Conservation (phyloP, 2,113 vertebrate genomes). For the Dipodomys stephensi region DNA sequence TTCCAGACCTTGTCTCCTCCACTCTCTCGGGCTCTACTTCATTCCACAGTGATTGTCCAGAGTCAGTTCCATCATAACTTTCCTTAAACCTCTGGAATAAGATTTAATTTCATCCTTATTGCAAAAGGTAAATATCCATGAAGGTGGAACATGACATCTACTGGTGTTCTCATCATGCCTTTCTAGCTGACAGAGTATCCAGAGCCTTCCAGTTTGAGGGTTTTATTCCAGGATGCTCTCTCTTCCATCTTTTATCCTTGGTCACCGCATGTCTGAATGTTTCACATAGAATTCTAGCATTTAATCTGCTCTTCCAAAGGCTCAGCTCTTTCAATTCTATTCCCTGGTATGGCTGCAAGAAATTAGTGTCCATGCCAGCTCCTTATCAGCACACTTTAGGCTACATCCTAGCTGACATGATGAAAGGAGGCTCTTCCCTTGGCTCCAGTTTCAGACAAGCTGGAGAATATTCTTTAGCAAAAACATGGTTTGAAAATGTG, state of each 20-base stretch:
- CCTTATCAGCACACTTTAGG: neutral
- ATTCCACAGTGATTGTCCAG: neutral
- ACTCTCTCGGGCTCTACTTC: neutral
- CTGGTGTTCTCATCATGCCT: neutral
- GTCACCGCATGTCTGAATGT: neutral
- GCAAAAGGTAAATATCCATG: neutral
- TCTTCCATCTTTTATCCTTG: neutral
- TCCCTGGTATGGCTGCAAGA: neutral
- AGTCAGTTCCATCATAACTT: neutral
- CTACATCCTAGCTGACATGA: conserved; percentile 16
- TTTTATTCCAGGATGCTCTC: neutral
- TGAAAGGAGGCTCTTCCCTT: neutral
- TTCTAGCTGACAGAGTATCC: neutral
- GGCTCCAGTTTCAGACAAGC: neutral
- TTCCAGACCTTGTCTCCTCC: neutral
- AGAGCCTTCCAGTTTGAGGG: neutral
- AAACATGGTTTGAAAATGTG: neutral
- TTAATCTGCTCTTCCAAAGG: neutral
- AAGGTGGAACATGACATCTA: neutral
- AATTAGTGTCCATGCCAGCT: neutral
- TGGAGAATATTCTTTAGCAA: conserved; percentile 28
- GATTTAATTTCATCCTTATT: neutral
- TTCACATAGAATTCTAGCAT: neutral
- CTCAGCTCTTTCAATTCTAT: neutral
- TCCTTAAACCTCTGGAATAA: neutral